These are phyloP conservation scores for Thomomys bottae DNA, from an alignment of 2,113 vertebrate genomes.

Conservation along the genomic window DNA sequence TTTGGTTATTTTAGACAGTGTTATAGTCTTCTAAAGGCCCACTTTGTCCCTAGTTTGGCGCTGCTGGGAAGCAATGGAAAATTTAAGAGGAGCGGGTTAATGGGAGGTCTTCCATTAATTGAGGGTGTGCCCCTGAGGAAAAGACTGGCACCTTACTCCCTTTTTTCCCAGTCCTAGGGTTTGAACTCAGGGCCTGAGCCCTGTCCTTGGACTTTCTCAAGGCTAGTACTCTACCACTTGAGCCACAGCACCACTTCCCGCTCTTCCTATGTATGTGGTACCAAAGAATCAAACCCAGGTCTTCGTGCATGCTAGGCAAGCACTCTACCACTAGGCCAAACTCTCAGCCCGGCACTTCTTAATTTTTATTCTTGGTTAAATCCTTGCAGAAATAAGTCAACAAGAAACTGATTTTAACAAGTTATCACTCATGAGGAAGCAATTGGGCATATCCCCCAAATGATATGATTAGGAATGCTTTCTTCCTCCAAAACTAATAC, in stretches of 20 bases:
- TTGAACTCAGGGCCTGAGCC: no score
- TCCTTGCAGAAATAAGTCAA: background rate
- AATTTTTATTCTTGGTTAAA: background rate
- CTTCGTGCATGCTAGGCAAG: no score
- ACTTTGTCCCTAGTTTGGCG: no score
- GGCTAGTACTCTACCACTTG: no score
- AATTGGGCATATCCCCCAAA: background rate
- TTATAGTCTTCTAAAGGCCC: background rate
- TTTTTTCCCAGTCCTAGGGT: no score
- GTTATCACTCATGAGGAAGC: background rate
- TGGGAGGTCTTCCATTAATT: background rate
- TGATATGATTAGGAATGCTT: slow-evolving; percentile 1
- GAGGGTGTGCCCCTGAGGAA: background rate
- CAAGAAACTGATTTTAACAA: background rate
- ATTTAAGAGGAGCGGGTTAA: background rate
- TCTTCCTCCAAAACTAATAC: background rate
- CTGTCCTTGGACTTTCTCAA: no score
- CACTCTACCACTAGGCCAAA: no score
- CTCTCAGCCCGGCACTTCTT: background rate
- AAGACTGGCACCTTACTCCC: background rate
- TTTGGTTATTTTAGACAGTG: background rate
- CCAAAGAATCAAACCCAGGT: no score
- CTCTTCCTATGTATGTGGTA: no score
- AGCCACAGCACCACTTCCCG: no score
- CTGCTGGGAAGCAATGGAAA: background rate